Evolutionary conservation across 2,797 vertebrate species (phyloP), one percentile per base, ranked within the genome.

Genomic region (Oryzias dopingdopingensis): DNA sequence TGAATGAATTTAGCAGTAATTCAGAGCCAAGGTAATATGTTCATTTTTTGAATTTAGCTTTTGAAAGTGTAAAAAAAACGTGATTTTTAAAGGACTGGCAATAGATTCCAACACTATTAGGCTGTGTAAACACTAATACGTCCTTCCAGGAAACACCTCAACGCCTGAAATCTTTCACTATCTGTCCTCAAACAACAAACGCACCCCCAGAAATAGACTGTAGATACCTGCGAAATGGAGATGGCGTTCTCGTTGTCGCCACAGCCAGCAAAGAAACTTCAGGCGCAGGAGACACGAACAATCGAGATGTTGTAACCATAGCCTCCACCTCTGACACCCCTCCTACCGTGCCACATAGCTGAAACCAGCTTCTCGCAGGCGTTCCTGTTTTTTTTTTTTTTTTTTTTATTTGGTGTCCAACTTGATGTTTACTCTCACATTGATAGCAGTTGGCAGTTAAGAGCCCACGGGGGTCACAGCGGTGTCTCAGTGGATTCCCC

Each of bases 341-440:
- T 77, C 76, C 74, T 65, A 70, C 74, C 50, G 55, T 79, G 81
- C 87, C 89, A 91, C 84, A 89, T 89, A 84, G 83, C 71, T 68
- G 70, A 24, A 67, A 63, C 65, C 78, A 72, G 71, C 67, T 52
- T 58, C 66, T 14, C 41, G 53, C 82, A 72, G 78, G 58, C 78
- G 59, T 71, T 77, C 62, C 76, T 68, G 59, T 0, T 37, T 37
- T 37, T 37, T 32, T 32, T 32, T 32, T 32, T 12, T 26, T 26
- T 6, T 2, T 49, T 48, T 29, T 75, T 46, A 65, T 68, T 72
- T 42, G 10, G 45, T 46, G 32, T 63, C 55, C 54, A 79, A 76
- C 82, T 82, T 80, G 52, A 52, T 59, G 65, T 71, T 78, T 65
- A 61, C 63, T 77, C 75, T 62, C 67, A 66, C 73, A 52, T 44